phyloP scores from a whole-genome alignment of 1,140 invertebrate species.

The Choristoneura fumiferana region DNA sequence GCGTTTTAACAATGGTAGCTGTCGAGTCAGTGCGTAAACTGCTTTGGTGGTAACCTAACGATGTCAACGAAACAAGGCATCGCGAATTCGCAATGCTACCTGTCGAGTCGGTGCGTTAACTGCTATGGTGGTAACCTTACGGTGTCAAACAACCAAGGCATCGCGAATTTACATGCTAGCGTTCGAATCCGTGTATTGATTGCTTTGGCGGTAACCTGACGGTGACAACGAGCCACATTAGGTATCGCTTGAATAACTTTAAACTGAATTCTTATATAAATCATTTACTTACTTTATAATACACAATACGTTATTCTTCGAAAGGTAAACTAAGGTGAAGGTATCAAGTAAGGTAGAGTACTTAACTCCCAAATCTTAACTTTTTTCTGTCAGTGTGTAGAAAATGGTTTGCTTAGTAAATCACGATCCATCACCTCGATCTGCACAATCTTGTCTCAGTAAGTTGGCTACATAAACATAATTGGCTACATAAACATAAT shows the following conservation, averaged over 20 bases:
- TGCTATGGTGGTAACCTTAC: conserved; percentile 4
- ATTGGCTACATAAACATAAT: too few relatives aligned
- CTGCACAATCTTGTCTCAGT: too few relatives aligned
- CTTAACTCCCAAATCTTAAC: too few relatives aligned
- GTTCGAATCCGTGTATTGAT: not conserved
- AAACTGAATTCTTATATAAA: too few relatives aligned
- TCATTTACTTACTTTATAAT: too few relatives aligned
- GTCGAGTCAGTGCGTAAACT: not conserved
- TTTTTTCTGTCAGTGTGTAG: too few relatives aligned
- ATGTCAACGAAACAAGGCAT: not conserved
- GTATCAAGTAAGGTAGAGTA: too few relatives aligned
- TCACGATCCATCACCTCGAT: too few relatives aligned
- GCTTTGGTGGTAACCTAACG: conserved; percentile 8
- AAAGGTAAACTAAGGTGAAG: too few relatives aligned
- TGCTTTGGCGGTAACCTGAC: not conserved
- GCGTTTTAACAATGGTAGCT: not conserved
- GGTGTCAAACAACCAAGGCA: not conserved
- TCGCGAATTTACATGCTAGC: not conserved
- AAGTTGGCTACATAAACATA: too few relatives aligned
- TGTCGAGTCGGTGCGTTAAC: not conserved
- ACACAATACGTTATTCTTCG: too few relatives aligned
- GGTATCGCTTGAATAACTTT: not conserved
- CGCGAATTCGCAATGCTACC: not conserved
- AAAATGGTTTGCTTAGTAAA: too few relatives aligned
- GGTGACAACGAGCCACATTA: conserved; percentile 1